These are phyloP conservation scores for Drosophila quadrilineata DNA, from an alignment of 1,140 invertebrate genomes.

Conservation along the genomic window DNA sequence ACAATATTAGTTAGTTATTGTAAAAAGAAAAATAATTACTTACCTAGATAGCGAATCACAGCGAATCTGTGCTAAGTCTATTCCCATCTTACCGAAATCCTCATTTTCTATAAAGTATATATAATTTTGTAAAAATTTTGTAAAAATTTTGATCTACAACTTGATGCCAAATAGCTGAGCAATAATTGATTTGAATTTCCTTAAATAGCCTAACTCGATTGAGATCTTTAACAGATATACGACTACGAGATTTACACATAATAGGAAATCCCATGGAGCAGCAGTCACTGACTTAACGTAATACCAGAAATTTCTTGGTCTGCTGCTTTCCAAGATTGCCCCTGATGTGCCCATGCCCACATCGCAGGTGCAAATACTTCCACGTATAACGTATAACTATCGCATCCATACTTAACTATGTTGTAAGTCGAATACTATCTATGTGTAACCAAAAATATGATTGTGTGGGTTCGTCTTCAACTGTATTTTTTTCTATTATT, in stretches of 20 bases:
- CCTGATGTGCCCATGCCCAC: too few relatives aligned
- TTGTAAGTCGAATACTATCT: slow-evolving; percentile 33
- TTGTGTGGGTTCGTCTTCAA: too few relatives aligned
- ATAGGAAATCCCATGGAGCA: slow-evolving; percentile 22
- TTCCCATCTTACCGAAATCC: slow-evolving; percentile 40
- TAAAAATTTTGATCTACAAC: slow-evolving; percentile 4
- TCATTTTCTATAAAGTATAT: slow-evolving; percentile 46
- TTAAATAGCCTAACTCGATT: too few relatives aligned
- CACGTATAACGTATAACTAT: slow-evolving; percentile 33
- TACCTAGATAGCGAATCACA: slow-evolving; percentile 49
- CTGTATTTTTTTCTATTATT: slow-evolving; percentile 7
- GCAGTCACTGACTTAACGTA: slow-evolving; percentile 75
- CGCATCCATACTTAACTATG: slow-evolving; percentile 38
- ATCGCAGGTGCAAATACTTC: slow-evolving; percentile 60
- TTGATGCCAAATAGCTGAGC: too few relatives aligned
- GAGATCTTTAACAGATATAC: too few relatives aligned
- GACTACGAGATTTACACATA: background rate
- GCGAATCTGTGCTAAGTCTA: slow-evolving; percentile 41
- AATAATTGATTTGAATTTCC: too few relatives aligned
- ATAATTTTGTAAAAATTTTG: background rate
- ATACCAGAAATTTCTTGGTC: slow-evolving; percentile 71
- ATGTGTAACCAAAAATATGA: background rate
- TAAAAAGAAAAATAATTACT: background rate
- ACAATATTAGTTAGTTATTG: background rate
- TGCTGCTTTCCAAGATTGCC: slow-evolving; percentile 50